Conservation (phyloP, 2,113 vertebrate genomes). For the Myotis yumanensis region DNA sequence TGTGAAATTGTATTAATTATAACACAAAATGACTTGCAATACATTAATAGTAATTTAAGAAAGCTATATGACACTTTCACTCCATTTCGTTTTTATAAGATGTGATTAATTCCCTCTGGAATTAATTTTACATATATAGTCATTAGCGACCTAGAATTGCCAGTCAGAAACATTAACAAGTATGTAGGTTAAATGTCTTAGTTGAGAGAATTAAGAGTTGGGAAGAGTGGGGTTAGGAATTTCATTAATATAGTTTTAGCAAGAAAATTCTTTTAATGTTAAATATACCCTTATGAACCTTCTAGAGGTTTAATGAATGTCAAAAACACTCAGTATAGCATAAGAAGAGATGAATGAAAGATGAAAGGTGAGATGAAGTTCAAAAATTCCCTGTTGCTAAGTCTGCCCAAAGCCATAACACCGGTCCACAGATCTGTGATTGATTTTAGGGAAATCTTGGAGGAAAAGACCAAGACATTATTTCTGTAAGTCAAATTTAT, state of each 20-base stretch:
- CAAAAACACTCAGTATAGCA: not conserved
- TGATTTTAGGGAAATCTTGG: not conserved
- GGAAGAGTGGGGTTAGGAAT: not conserved
- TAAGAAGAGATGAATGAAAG: not conserved
- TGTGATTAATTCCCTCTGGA: not conserved
- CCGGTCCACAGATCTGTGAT: not conserved
- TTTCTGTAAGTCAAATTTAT: not conserved
- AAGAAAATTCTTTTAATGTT: not conserved
- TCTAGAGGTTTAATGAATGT: not conserved
- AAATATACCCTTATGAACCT: not conserved
- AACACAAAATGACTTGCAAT: not conserved
- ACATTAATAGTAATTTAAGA: not conserved
- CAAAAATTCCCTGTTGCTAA: not conserved
- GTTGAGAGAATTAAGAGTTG: not conserved
- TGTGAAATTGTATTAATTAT: not conserved
- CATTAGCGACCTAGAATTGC: not conserved
- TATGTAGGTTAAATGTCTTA: not conserved
- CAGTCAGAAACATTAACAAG: not conserved
- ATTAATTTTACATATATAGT: not conserved
- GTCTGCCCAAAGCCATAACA: not conserved
- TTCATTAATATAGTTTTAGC: not conserved
- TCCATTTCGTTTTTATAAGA: not conserved
- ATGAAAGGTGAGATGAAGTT: not conserved
- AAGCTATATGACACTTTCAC: not conserved
- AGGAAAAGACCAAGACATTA: not conserved